Conservation (phyloP, 1,140 invertebrate species). For the Pogonus chalceus region DNA sequence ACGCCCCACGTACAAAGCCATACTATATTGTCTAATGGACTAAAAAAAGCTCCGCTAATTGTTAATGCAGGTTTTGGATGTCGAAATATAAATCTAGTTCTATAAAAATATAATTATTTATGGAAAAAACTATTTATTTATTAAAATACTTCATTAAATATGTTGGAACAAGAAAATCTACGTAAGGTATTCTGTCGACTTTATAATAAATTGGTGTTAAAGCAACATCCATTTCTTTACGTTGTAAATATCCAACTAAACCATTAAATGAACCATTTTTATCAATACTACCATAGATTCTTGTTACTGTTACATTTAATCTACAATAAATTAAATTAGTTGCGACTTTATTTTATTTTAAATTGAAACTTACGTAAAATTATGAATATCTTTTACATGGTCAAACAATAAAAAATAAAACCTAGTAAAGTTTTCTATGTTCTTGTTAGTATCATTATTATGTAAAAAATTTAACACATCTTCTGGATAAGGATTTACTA, state of each 20-base stretch:
- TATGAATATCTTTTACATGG: constrained; percentile 49
- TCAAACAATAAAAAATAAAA: constrained; percentile 47
- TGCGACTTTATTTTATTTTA: neutral
- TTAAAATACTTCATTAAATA: constrained; percentile 43
- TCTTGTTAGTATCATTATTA: constrained; percentile 33
- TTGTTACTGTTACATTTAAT: too few relatives aligned
- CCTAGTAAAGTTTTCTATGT: constrained; percentile 51
- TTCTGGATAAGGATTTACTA: too few relatives aligned
- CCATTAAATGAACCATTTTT: constrained; percentile 55
- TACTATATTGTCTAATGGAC: constrained; percentile 42
- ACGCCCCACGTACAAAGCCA: constrained; percentile 41
- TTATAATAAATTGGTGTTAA: constrained; percentile 48
- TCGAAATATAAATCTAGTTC: constrained; percentile 50
- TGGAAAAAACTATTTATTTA: too few relatives aligned
- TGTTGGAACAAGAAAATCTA: constrained; percentile 48
- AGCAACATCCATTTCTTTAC: constrained; percentile 47
- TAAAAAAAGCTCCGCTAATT: constrained; percentile 46
- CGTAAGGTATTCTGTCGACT: constrained; percentile 42
- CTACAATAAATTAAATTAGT: constrained; percentile 28
- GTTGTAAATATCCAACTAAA: constrained; percentile 49
- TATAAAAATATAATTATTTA: constrained; percentile 31
- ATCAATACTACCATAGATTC: too few relatives aligned
- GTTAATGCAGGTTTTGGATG: constrained; percentile 47
- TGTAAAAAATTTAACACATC: constrained; percentile 44
- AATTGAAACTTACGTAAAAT: constrained; percentile 43